phyloP scores from a whole-genome alignment of 2,113 vertebrate species.

The Anser cygnoides region DNA sequence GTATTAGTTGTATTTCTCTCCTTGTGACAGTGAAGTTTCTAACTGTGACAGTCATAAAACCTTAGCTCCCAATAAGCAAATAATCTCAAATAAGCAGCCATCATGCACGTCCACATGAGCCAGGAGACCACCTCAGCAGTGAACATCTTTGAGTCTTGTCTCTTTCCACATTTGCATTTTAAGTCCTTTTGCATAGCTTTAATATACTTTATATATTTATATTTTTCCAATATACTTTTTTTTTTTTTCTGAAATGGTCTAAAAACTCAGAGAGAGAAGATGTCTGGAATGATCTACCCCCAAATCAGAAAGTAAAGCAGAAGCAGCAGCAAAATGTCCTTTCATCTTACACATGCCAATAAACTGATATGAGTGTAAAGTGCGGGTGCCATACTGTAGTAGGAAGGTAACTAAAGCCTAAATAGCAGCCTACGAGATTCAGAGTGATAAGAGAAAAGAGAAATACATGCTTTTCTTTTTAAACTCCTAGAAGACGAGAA shows the following conservation, averaged over 20 bases:
- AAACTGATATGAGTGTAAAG: not conserved
- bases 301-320: not conserved
- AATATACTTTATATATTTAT: not conserved
- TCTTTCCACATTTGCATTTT: not conserved
- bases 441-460: not conserved
- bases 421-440: not conserved
- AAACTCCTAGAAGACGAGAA: not conserved
- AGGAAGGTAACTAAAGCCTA: not conserved
- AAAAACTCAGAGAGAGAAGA: not conserved
- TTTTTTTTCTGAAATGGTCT: not conserved
- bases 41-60: not conserved
- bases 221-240: not conserved
- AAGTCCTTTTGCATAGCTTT: not conserved
- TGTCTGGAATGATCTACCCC: not conserved
- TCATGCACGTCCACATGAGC: fast-evolving
- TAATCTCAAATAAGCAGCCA: not conserved
- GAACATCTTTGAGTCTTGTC: not conserved
- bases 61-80: not conserved
- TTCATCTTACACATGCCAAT: not conserved
- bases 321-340: not conserved
- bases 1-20: not conserved
- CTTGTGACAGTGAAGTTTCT: not conserved
- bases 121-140: not conserved
- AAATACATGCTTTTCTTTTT: not conserved
- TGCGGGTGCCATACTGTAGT: not conserved